These are phyloP conservation scores for Cygnus buccinator DNA, from an alignment of 2,113 vertebrate genomes.

Conservation along the genomic window DNA sequence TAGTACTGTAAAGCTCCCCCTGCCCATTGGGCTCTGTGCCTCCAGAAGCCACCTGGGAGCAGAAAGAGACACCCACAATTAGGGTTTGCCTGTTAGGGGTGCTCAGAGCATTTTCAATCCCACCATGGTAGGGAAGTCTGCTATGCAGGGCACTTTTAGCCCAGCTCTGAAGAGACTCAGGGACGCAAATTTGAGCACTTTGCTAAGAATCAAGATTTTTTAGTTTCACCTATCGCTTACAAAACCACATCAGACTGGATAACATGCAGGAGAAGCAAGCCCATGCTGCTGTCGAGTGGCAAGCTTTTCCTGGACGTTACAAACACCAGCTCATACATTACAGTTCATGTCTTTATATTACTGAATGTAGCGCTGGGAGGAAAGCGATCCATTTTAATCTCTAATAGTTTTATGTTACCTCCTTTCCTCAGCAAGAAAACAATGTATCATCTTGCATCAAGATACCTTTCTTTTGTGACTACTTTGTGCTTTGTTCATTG, in stretches of 20 bases:
- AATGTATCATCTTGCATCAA: not conserved
- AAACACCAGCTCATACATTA: not conserved
- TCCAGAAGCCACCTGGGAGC: not conserved
- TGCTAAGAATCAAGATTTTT: not conserved
- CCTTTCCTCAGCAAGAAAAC: not conserved
- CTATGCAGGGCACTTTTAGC: not conserved
- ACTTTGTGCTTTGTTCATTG: not conserved
- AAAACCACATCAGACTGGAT: not conserved
- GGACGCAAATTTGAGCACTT: rapidly evolving
- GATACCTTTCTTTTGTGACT: not conserved
- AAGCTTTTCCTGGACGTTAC: not conserved
- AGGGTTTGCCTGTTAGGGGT: not conserved
- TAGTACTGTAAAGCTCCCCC: not conserved
- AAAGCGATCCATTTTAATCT: not conserved
- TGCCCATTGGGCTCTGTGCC: not conserved
- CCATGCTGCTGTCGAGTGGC: not conserved
- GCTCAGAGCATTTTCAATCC: not conserved
- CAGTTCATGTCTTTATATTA: not conserved
- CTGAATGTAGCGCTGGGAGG: not conserved
- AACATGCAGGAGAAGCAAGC: not conserved
- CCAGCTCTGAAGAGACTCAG: not conserved
- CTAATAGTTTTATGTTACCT: not conserved
- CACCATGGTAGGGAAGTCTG: not conserved
- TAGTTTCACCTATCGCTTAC: not conserved
- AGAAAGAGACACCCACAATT: rapidly evolving